A percentile compares a stretch with the other conserved stretches of the same genome.
phyloP scores from a whole-genome alignment of 1,140 invertebrate species.

The Pemphigus obesinymphae region DNA sequence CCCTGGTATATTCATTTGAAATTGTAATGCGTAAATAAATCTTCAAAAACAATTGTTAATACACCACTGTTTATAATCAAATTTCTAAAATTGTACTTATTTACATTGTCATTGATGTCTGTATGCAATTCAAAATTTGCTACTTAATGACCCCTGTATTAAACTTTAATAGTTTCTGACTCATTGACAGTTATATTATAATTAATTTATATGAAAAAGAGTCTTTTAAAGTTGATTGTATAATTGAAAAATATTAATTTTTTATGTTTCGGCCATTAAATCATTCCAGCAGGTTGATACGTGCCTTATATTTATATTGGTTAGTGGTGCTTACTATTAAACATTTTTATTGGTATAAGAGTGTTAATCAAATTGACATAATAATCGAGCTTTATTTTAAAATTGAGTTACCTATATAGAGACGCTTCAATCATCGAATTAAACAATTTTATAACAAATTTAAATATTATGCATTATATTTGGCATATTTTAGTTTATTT shows the following conservation, averaged over 20 bases:
- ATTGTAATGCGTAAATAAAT: no score
- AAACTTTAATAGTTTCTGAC: background rate
- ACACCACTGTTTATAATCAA: no score
- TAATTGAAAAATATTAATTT: background rate
- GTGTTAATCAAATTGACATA: constrained; percentile 14
- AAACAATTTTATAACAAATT: background rate
- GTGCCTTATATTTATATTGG: constrained; percentile 36
- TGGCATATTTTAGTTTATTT: background rate
- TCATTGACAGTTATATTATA: background rate
- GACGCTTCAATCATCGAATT: constrained; percentile 4
- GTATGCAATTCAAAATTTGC: no score
- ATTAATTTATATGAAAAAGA: background rate
- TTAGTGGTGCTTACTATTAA: constrained; percentile 26
- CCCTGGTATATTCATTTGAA: no score
- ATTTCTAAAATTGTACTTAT: no score
- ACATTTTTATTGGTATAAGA: background rate
- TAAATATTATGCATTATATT: background rate
- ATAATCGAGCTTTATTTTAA: constrained; percentile 6
- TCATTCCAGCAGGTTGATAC: constrained; percentile 28
- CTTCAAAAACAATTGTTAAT: no score
- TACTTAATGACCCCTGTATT: no score
- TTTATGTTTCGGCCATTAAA: background rate
- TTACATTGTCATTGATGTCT: no score
- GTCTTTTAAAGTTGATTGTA: no score
- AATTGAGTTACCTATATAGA: constrained; percentile 6